These are phyloP conservation scores for Okapia johnstoni DNA, from an alignment of 2,113 vertebrate species.

Conservation along the genomic window DNA sequence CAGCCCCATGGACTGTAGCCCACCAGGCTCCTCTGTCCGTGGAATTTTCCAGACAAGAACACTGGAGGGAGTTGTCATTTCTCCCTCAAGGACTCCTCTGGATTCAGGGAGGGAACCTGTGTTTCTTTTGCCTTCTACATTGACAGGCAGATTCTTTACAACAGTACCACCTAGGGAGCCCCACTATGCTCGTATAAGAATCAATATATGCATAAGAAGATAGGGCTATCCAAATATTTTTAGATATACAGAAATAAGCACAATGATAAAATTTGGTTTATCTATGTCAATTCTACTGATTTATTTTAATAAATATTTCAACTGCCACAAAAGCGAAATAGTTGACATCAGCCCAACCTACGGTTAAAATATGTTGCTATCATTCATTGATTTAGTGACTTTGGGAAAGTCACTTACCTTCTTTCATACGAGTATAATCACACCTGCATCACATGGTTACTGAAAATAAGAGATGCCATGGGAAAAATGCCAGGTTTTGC, in stretches of 20 bases:
- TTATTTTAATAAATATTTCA: background rate
- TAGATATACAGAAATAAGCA: background rate
- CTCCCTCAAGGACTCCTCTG: background rate
- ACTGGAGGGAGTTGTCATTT: background rate
- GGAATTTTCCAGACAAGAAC: background rate
- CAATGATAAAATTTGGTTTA: background rate
- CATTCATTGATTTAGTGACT: background rate
- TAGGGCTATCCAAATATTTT: background rate
- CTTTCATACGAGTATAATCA: background rate
- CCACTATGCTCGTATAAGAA: background rate
- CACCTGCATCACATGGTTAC: background rate
- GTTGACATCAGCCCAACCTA: background rate
- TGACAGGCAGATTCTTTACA: background rate
- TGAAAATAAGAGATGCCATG: background rate
- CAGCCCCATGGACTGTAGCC: background rate
- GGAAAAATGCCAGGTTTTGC: background rate
- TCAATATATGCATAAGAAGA: background rate
- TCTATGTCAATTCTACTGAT: background rate
- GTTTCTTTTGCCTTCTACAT: background rate
- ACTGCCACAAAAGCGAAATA: background rate
- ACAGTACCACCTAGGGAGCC: background rate
- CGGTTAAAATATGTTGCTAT: background rate
- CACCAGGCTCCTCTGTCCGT: background rate
- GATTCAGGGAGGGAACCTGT: background rate
- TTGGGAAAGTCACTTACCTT: background rate